Evolutionary conservation across 2,797 vertebrate species (phyloP).

Genomic region (Scarus forsteni): DNA sequence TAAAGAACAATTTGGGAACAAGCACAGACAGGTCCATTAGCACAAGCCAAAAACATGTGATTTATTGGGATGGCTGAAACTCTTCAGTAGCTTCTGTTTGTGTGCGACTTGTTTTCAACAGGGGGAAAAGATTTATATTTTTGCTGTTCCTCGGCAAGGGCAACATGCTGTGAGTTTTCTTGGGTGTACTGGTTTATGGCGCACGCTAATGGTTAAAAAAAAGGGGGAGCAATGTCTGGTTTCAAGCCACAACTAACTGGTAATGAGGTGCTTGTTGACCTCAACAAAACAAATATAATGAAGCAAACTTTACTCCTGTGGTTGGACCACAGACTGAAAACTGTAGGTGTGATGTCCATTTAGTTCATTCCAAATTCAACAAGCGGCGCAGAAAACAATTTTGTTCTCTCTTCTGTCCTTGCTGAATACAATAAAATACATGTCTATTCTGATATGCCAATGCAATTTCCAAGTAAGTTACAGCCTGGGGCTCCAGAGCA

Average conservation of each 20-base stretch:
- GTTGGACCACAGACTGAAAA: conserved; percentile 22
- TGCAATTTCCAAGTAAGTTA: conserved; percentile 43
- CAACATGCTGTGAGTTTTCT: conserved; percentile 20
- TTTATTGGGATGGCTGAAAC: conserved; percentile 21
- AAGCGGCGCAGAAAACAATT: conserved; percentile 12
- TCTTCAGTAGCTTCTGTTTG: background rate
- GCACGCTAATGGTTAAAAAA: conserved; percentile 4
- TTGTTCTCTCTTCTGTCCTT: conserved; percentile 1
- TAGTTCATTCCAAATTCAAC: conserved; percentile 24
- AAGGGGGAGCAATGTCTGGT: conserved; percentile 3
- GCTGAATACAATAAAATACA: conserved; percentile 27
- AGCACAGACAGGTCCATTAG: conserved; percentile 24
- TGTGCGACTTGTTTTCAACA: conserved; percentile 19
- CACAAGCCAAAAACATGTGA: conserved; percentile 17
- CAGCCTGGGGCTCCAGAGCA: conserved; percentile 50
- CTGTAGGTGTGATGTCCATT: conserved; percentile 10
- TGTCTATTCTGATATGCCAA: conserved; percentile 36
- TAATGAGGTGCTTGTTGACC: conserved; percentile 34
- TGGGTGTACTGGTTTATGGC: background rate
- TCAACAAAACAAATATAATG: conserved; percentile 27
- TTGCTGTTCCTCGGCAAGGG: background rate
- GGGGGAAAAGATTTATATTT: background rate
- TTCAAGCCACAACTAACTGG: conserved; percentile 20
- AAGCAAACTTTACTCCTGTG: conserved; percentile 25
- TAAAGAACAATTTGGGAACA: conserved; percentile 27